Evolutionary conservation across 2,797 vertebrate species (phyloP), one percentile per base, ranked within the genome.

Genomic region (Peromyscus attwateri): DNA sequence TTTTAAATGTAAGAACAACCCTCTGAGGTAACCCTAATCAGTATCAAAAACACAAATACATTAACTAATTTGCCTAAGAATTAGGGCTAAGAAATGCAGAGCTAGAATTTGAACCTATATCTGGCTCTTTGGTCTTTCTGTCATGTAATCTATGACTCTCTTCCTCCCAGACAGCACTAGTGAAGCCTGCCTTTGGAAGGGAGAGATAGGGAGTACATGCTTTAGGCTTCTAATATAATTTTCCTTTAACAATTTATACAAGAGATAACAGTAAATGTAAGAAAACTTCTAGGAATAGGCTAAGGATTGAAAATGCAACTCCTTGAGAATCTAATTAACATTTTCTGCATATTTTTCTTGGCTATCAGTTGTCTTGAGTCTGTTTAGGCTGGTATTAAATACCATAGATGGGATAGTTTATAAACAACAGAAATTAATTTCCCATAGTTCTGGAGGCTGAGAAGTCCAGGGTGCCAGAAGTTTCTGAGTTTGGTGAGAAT

Each of bases 61-160:
- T 91, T 92, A 87, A 91, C 57, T 94, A 89, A 83, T 14, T 95
- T 95, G 49, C 21, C 23, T 11, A 40, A 88, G 37, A 94, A 90
- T 46, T 94, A 77, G 0, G 92, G 16, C n/a, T 85, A 95, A 0
- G 76, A 90, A 55, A 5, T 88, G 27, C 3, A 77, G 73, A 90
- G 60, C 37, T 89, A 60, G 80, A 82, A 90, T 93, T 91, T 91
- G 68, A 95, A 71, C 23, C 57, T 57, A 2, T 87, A 31, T 82
- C 37, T 96, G n/a, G 25, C 29, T 68, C 73, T 13, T 70, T 84
- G 70, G 71, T 93, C n/a, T 96, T 52, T 95, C 40, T 16, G 16
- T 91, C 27, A 95, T 77, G 60, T 91, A 96, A 71, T 90, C 70
- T 11, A 82, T 87, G 80, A 31, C 34, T 83, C 23, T 62, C n/a